phyloP scores from a whole-genome alignment of 2,888 invertebrate genomes.

The Aradus depressus region DNA sequence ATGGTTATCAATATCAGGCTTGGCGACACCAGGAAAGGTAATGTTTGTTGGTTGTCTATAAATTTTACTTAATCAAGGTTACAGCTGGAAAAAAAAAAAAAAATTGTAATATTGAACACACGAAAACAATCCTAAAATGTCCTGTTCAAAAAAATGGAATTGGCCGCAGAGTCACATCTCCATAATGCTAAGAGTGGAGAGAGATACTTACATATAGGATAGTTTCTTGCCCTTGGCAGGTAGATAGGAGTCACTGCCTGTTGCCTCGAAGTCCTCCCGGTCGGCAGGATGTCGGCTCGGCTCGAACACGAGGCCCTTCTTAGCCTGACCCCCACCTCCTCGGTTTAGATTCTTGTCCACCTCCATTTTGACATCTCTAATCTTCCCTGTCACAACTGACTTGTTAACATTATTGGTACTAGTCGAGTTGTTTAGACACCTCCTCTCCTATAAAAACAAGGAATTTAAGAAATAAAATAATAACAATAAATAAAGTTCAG shows the following conservation, averaged over 20 bases:
- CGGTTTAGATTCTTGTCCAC: neutral
- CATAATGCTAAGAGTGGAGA: too few species aligned
- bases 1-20: too few species aligned
- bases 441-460: slow-evolving; percentile 23
- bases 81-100: too few species aligned
- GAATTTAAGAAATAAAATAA: neutral
- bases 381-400: too few species aligned
- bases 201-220: slow-evolving; percentile 33
- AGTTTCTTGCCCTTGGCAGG: slow-evolving; percentile 36
- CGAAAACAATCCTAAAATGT: neutral
- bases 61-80: too few species aligned
- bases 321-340: slow-evolving; percentile 29
- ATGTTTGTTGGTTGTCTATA: too few species aligned
- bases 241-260: slow-evolving; percentile 50
- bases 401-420: slow-evolving; percentile 1
- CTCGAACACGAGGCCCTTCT: slow-evolving; percentile 53
- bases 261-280: slow-evolving; percentile 60
- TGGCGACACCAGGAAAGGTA: too few species aligned
- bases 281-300: slow-evolving; percentile 59
- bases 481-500: too few species aligned
- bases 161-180: too few species aligned
- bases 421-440: slow-evolving; percentile 12
- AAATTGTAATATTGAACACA: too few species aligned
- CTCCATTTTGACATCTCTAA: too few species aligned
- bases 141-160: slow-evolving; percentile 1